phyloP scores from a whole-genome alignment of 2,797 vertebrate genomes.

The Myotis daubentonii region DNA sequence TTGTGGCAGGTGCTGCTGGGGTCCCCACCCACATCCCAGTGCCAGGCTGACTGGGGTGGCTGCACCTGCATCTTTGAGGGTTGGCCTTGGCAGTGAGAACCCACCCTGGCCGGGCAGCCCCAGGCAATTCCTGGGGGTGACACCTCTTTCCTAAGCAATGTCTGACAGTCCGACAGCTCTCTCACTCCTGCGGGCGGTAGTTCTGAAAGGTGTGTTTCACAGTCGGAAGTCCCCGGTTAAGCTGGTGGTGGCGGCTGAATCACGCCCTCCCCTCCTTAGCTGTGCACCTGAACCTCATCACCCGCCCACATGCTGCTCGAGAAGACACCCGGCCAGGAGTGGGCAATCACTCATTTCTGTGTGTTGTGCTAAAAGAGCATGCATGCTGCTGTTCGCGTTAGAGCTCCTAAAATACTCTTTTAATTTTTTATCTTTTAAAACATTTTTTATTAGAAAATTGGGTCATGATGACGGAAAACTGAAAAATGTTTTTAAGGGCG shows the following conservation, averaged over 20 bases:
- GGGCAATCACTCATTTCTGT: not conserved
- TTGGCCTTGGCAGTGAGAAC: accelerated
- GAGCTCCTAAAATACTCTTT: not conserved
- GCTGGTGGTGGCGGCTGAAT: not conserved
- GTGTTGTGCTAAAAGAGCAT: not conserved
- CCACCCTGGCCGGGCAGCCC: not conserved
- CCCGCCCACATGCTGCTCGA: no score
- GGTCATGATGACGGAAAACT: not conserved
- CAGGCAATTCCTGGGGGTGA: not conserved
- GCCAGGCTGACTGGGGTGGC: not conserved
- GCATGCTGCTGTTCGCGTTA: not conserved
- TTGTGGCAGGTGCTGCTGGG: not conserved
- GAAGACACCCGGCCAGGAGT: not conserved
- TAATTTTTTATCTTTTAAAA: not conserved
- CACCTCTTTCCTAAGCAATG: not conserved
- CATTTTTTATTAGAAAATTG: slow-evolving; percentile 39
- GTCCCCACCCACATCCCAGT: not conserved
- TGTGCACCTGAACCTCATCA: not conserved
- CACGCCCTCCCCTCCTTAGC: not conserved
- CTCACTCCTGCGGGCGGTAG: not conserved
- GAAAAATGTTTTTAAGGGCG: slow-evolving; percentile 18
- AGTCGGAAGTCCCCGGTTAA: no score
- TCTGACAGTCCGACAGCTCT: not conserved
- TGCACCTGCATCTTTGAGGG: not conserved
- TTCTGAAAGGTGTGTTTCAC: not conserved